Evolutionary conservation across 1,140 invertebrate genomes (phyloP).

Genomic region (Tyrophagus putrescentiae): DNA sequence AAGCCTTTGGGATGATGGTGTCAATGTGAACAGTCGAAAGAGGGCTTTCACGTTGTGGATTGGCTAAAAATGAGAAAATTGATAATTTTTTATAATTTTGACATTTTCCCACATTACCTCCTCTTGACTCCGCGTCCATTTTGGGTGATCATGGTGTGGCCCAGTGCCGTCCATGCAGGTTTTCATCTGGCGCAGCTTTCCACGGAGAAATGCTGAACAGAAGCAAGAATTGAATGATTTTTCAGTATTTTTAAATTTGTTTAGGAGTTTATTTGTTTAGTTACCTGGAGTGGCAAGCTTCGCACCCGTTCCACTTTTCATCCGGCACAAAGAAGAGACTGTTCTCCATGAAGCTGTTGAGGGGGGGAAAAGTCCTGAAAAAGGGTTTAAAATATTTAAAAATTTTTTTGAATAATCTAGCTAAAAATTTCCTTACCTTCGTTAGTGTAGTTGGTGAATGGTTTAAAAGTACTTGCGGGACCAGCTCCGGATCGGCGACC

Average conservation of each 20-base stretch:
- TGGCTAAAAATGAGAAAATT: too few species aligned
- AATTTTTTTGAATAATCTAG: too few species aligned
- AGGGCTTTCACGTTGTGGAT: constrained; percentile 16
- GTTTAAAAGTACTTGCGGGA: constrained; percentile 25
- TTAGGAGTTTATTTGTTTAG: neutral
- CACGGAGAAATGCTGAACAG: neutral
- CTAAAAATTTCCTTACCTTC: constrained; percentile 15
- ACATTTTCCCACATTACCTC: neutral
- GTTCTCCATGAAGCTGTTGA: too few species aligned
- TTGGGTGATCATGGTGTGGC: neutral
- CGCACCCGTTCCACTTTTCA: constrained; percentile 40
- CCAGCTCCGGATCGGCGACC: constrained; percentile 23
- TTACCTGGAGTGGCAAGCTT: constrained; percentile 38
- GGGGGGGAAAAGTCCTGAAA: too few species aligned
- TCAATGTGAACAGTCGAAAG: constrained; percentile 40
- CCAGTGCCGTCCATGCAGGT: neutral
- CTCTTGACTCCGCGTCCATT: neutral
- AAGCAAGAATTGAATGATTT: too few species aligned
- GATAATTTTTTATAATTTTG: too few species aligned
- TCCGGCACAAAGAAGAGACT: constrained; percentile 39
- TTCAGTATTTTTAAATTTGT: too few species aligned
- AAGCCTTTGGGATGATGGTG: constrained; percentile 42
- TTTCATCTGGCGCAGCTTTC: constrained; percentile 1
- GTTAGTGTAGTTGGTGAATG: constrained; percentile 26
- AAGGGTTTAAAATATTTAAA: too few species aligned